Evolutionary conservation across 2,888 invertebrate genomes (phyloP), one percentile per base, ranked within the genome.

Genomic region (Orchesella flavescens): DNA sequence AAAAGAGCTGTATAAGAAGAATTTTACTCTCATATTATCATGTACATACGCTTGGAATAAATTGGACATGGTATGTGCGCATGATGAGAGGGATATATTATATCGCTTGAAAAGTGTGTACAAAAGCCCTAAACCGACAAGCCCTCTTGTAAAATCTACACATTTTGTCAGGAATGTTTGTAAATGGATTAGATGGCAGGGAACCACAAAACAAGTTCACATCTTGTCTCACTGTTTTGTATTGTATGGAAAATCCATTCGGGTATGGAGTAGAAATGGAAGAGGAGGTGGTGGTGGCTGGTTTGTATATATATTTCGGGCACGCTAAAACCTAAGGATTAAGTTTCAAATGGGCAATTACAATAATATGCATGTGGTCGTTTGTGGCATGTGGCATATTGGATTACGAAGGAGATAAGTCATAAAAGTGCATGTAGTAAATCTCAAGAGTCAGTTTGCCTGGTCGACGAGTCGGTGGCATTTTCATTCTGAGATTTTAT

Each of bases 321-420:
- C 34, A 7, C 34, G 7, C 34, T 24, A 44, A 13, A 17, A 46
- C 19, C 13, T 46, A 21, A 2, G 23, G 55, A 57, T 76, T 53
- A 15, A 12, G 66, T 76, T 76, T 66, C 76, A 43, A 76, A 63
- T 59, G 49, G 59, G 65, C 63, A 24, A 75, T 53, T 75, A 75
- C 53, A 53, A 49, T 5, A 19, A 15, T 17, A 21, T 57, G 72
- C 61, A 73, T 44, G 43, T 74, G 12, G 53, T 17, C 49, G 17
- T 55, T 74, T 61, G 21, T 76, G 76, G 55, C 66, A 76, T 68
- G 76, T 76, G 68, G 68, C 68, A 76, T 68, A 68, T 76, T 76
- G 76, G 75, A 55, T 76, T 75, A 65, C 75, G 53, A 5, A 15
- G 53, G 53, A 75, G 75, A 75, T 75, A 75, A 75, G 75, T 65